phyloP scores from a whole-genome alignment of 2,888 invertebrate species.

The Sarcophaga variegata region DNA sequence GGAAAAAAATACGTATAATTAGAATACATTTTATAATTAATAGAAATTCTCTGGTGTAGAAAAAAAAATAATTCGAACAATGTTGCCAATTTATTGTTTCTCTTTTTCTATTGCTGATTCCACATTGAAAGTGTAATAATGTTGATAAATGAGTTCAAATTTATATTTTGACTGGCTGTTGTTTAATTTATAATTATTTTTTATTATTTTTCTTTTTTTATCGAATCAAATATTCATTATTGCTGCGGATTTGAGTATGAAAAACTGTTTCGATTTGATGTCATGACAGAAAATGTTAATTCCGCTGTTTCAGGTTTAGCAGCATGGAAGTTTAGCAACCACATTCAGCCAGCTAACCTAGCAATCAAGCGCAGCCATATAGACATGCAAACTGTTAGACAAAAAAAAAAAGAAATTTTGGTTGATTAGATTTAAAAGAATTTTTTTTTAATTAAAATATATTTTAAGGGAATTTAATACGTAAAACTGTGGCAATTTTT shows the following conservation, averaged over 20 bases:
- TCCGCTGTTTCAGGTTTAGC: not conserved
- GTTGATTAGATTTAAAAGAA: no score
- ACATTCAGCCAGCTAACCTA: not conserved
- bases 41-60: not conserved
- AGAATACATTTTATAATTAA: not conserved
- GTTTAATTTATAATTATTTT: constrained; percentile 19
- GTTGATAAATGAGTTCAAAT: constrained; percentile 61
- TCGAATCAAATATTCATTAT: not conserved
- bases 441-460: no score
- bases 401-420: not conserved
- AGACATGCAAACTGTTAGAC: constrained; percentile 36
- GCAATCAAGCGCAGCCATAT: not conserved
- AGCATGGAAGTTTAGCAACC: constrained; percentile 35
- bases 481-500: constrained; percentile 8
- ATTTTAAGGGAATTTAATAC: constrained; percentile 5
- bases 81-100: not conserved
- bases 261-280: constrained; percentile 32
- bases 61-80: not conserved
- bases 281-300: constrained; percentile 61
- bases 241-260: not conserved
- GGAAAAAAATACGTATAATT: not conserved
- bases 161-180: constrained; percentile 56
- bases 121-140: not conserved
- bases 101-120: not conserved
- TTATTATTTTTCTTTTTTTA: not conserved